These are phyloP conservation scores for Paradisaea rubra DNA, from an alignment of 2,113 vertebrate species.

Conservation along the genomic window DNA sequence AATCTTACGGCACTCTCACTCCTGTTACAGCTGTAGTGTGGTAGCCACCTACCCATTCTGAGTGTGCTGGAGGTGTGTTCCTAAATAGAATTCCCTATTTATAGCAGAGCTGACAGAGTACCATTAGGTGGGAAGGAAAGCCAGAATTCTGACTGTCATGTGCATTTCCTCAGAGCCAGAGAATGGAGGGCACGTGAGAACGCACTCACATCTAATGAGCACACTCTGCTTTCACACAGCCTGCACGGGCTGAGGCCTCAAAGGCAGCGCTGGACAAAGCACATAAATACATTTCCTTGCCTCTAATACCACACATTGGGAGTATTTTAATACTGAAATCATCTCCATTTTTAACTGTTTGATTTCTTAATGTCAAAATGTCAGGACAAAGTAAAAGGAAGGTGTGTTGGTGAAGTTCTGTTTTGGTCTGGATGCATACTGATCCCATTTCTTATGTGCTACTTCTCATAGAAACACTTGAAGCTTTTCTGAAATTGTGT, in stretches of 20 bases:
- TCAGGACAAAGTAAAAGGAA: not conserved
- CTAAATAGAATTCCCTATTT: not conserved
- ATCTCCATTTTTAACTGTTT: not conserved
- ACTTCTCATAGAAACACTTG: not conserved
- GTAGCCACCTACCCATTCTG: not conserved
- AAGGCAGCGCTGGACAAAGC: not conserved
- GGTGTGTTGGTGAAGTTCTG: not conserved
- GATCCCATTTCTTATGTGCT: not conserved
- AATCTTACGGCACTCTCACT: not conserved
- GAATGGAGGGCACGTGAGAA: not conserved
- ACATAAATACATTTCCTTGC: not conserved
- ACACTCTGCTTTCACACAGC: not conserved
- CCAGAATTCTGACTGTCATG: not conserved
- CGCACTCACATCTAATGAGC: too few relatives aligned
- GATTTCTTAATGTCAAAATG: not conserved
- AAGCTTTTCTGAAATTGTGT: not conserved
- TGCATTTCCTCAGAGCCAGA: not conserved
- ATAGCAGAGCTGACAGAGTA: not conserved
- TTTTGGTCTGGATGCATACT: not conserved
- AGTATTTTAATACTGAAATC: not conserved
- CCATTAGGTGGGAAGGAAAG: not conserved
- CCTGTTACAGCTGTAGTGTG: not conserved
- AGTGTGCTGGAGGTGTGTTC: not conserved
- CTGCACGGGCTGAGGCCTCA: not conserved
- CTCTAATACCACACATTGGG: not conserved